A percentile compares a stretch with the other conserved stretches of the same genome.
Conservation (phyloP, 2,888 invertebrate species). For the Netelia inedita region DNA sequence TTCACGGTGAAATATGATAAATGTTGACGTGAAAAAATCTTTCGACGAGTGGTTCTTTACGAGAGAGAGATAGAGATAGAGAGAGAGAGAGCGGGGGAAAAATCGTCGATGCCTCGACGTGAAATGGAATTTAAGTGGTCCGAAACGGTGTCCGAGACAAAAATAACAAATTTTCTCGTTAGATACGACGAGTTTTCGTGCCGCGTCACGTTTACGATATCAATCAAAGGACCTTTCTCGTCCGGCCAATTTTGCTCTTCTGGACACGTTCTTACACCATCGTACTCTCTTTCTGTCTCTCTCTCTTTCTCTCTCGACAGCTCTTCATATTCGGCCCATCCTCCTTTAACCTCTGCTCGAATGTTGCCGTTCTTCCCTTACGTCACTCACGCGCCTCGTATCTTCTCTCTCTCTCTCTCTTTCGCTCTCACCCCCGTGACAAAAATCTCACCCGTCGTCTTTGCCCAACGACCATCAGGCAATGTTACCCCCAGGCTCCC, state of each 20-base stretch:
- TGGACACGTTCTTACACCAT: constrained; percentile 32
- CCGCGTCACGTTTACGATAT: constrained; percentile 66
- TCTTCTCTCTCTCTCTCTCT: background rate
- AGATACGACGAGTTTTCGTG: constrained; percentile 33
- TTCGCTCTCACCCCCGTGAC: background rate
- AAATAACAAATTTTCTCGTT: constrained; percentile 67
- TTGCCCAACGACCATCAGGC: background rate
- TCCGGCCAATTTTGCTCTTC: constrained; percentile 51
- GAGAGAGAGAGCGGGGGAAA: background rate
- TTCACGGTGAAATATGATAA: no score
- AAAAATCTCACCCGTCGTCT: background rate
- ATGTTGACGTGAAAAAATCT: no score
- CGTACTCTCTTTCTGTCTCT: constrained; percentile 15
- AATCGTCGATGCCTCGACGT: constrained; percentile 31
- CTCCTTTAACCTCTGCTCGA: constrained; percentile 12
- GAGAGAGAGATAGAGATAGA: background rate
- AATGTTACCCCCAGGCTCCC: background rate
- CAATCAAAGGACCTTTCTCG: constrained; percentile 66
- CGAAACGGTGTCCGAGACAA: constrained; percentile 20
- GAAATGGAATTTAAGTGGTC: constrained; percentile 37
- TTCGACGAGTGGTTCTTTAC: background rate
- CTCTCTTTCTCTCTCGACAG: background rate
- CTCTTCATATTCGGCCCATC: background rate
- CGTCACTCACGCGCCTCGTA: background rate
- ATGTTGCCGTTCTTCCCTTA: constrained; percentile 2